Evolutionary conservation across 2,113 vertebrate species (phyloP).

Genomic region (Baryphthengus martii): DNA sequence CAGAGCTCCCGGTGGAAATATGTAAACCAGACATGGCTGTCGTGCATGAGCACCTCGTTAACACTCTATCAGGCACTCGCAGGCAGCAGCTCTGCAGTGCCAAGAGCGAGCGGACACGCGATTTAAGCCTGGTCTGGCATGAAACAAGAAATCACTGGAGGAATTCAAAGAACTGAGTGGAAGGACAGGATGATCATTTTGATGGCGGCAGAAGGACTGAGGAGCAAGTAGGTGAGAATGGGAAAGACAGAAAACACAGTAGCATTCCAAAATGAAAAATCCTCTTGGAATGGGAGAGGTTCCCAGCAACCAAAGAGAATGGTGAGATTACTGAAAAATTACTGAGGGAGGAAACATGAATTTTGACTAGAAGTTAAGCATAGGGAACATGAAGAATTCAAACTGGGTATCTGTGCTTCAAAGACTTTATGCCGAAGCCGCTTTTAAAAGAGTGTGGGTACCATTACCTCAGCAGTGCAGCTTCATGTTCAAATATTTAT

Average conservation of each 20-base stretch:
- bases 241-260: not conserved
- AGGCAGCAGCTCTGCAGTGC: not conserved
- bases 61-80: not conserved
- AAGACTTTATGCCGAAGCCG: not conserved
- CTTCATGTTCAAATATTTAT: not conserved
- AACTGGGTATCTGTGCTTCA: not conserved
- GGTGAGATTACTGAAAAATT: not conserved
- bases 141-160: rapidly evolving
- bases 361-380: not conserved
- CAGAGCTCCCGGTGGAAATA: not conserved
- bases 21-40: not conserved
- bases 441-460: not conserved
- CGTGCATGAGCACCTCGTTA: not conserved
- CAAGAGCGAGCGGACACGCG: rapidly evolving
- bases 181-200: not conserved
- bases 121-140: not conserved
- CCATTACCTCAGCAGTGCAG: not conserved
- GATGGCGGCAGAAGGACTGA: not conserved
- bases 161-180: not conserved
- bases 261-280: not conserved
- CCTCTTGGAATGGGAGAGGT: not conserved
- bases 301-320: not conserved
- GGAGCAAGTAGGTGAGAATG: not conserved
- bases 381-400: not conserved
- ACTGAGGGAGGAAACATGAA: not conserved